phyloP scores from a whole-genome alignment of 2,888 invertebrate species.

The Chrysolina americana region DNA sequence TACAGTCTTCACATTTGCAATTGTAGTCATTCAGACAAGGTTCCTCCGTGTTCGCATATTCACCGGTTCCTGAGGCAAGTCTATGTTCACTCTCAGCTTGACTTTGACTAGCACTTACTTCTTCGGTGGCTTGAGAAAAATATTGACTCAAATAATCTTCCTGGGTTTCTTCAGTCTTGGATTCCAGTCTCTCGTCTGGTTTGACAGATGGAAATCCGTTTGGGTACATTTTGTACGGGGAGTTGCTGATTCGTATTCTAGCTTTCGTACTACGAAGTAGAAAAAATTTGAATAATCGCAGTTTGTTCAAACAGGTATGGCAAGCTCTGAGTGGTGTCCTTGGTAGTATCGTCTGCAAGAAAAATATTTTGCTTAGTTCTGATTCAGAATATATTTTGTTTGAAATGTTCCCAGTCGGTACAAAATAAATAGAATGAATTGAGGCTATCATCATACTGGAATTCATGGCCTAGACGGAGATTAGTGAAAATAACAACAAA shows the following conservation, averaged over 20 bases:
- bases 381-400: neutral
- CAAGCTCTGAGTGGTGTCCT: conserved; percentile 34
- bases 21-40: conserved; percentile 47
- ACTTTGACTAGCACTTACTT: neutral
- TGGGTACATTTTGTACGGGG: conserved; percentile 15
- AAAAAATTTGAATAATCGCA: conserved; percentile 39
- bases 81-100: conserved; percentile 38
- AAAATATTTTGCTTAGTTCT: neutral
- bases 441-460: no score
- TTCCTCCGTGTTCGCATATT: conserved; percentile 25
- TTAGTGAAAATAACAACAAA: no score
- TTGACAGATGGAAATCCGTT: conserved; percentile 20
- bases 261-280: conserved; percentile 14
- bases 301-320: conserved; percentile 41
- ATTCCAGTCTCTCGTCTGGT: neutral
- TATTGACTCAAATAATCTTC: conserved; percentile 10
- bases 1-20: conserved; percentile 54
- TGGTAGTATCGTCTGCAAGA: neutral
- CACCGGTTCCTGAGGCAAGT: conserved; percentile 23
- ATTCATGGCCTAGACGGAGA: no score
- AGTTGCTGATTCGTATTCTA: neutral
- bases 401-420: neutral
- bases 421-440: no score
- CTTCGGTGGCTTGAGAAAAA: neutral
- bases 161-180: neutral